Conservation (phyloP, 2,888 invertebrate genomes). For the Heliconius erato region DNA sequence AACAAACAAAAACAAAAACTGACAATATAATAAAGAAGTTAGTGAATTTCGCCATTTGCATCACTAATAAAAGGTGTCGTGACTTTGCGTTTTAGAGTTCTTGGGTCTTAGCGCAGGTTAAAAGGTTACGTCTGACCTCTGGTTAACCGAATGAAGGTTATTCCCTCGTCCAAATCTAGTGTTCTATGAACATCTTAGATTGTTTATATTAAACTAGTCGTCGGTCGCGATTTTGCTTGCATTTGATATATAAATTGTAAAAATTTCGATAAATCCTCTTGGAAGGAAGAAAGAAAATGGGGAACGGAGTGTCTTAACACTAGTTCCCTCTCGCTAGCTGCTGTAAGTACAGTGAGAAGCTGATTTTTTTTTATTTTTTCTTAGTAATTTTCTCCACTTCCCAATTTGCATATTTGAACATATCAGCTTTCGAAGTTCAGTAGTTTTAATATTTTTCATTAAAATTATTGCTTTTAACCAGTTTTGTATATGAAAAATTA, state of each 20-base stretch:
- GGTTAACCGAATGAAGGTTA: constrained; percentile 25
- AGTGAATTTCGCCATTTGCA: constrained; percentile 23
- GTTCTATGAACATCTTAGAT: background rate
- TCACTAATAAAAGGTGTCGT: constrained; percentile 55
- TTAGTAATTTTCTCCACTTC: too few species aligned
- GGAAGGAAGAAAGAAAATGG: too few species aligned
- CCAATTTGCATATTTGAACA: too few species aligned
- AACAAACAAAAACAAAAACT: background rate
- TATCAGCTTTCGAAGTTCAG: too few species aligned
- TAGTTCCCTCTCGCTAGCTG: too few species aligned
- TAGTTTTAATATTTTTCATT: too few species aligned
- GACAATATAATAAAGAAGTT: constrained; percentile 1
- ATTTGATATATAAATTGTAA: background rate
- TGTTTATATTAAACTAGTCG: background rate
- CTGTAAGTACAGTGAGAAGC: too few species aligned
- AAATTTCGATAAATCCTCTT: too few species aligned
- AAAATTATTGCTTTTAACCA: too few species aligned
- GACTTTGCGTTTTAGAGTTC: constrained; percentile 49
- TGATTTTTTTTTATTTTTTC: too few species aligned
- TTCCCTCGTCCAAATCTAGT: background rate
- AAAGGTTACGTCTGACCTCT: constrained; percentile 41
- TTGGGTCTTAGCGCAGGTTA: constrained; percentile 34
- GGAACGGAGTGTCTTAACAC: too few species aligned
- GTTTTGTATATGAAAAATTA: too few species aligned
- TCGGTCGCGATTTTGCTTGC: background rate